These are phyloP conservation scores for Cephalopholis sonnerati DNA, from an alignment of 2,113 vertebrate genomes.

Conservation along the genomic window DNA sequence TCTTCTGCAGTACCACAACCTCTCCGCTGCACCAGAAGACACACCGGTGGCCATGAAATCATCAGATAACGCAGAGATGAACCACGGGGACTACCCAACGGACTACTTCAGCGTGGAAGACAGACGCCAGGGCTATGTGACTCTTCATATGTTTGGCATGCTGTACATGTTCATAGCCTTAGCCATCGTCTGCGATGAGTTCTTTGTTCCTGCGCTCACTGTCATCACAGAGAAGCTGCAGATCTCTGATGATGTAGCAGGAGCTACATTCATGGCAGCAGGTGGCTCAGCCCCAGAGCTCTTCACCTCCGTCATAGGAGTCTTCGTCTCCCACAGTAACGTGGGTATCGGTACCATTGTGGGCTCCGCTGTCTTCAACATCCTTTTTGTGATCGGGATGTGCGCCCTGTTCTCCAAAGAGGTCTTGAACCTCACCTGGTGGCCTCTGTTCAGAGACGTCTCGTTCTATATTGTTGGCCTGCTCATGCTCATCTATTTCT, in stretches of 20 bases:
- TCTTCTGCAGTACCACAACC: slow-evolving; percentile 88
- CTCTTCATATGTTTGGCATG: slow-evolving; percentile 94
- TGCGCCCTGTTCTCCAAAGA: slow-evolving; percentile 97
- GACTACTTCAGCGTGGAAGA: slow-evolving; percentile 93
- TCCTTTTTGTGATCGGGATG: slow-evolving; percentile 99
- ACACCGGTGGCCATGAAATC: slow-evolving; percentile 78
- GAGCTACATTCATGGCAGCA: slow-evolving; percentile 98
- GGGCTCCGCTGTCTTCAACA: slow-evolving; percentile 98
- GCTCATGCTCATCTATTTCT: slow-evolving; percentile 96
- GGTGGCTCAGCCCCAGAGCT: slow-evolving; percentile 98
- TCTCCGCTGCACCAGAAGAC: slow-evolving; percentile 69
- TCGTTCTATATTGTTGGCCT: slow-evolving; percentile 96
- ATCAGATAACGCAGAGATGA: slow-evolving; percentile 57
- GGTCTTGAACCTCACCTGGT: slow-evolving; percentile 97
- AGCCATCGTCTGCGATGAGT: slow-evolving; percentile 98
- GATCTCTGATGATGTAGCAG: slow-evolving; percentile 98
- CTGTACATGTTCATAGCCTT: slow-evolving; percentile 99
- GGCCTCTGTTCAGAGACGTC: slow-evolving; percentile 98
- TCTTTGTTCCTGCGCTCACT: slow-evolving; percentile 97
- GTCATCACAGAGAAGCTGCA: slow-evolving; percentile 95
- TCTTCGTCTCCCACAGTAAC: slow-evolving; percentile 97
- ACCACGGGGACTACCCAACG: slow-evolving; percentile 92
- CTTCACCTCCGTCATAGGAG: slow-evolving; percentile 97
- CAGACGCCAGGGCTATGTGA: slow-evolving; percentile 90
- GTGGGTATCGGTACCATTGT: slow-evolving; percentile 98